A percentile compares a stretch with the other conserved stretches of the same genome.
These are phyloP conservation scores for Poecile atricapillus DNA, from an alignment of 2,113 vertebrate genomes.

Conservation along the genomic window DNA sequence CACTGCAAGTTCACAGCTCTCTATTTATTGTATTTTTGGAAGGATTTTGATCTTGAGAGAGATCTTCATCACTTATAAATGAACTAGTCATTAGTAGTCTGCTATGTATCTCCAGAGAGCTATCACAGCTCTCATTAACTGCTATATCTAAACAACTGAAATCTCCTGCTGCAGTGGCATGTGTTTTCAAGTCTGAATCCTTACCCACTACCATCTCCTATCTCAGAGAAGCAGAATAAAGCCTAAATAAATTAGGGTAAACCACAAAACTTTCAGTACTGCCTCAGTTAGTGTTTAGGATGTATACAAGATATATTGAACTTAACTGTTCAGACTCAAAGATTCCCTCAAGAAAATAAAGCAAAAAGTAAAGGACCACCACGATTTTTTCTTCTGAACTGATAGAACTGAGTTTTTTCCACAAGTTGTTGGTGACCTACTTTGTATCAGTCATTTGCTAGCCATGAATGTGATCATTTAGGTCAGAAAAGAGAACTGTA, in stretches of 20 bases:
- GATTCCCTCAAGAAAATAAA: not conserved
- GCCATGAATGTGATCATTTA: not conserved
- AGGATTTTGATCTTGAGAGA: constrained; percentile 47
- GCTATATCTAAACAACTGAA: constrained; percentile 39
- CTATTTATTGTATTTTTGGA: constrained; percentile 14
- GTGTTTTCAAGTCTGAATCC: constrained; percentile 33
- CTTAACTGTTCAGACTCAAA: not conserved
- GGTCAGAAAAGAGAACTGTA: not conserved
- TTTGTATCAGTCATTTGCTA: not conserved
- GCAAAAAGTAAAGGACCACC: not conserved
- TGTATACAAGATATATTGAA: not conserved
- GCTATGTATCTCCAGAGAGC: constrained; percentile 46
- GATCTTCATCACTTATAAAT: constrained; percentile 66
- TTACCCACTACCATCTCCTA: not conserved
- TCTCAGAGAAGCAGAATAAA: constrained; percentile 19
- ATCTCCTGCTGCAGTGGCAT: not conserved
- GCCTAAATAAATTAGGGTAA: constrained; percentile 9
- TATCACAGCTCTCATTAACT: constrained; percentile 50
- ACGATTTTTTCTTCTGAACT: not conserved
- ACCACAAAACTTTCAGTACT: not conserved
- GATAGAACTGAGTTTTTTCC: not conserved
- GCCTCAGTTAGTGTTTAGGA: not conserved
- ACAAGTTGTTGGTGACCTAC: not conserved
- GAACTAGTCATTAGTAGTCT: constrained; percentile 57
- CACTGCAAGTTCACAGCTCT: not conserved